Evolutionary conservation across 2,888 invertebrate genomes (phyloP).

Genomic region (Linnaemya tessellans): DNA sequence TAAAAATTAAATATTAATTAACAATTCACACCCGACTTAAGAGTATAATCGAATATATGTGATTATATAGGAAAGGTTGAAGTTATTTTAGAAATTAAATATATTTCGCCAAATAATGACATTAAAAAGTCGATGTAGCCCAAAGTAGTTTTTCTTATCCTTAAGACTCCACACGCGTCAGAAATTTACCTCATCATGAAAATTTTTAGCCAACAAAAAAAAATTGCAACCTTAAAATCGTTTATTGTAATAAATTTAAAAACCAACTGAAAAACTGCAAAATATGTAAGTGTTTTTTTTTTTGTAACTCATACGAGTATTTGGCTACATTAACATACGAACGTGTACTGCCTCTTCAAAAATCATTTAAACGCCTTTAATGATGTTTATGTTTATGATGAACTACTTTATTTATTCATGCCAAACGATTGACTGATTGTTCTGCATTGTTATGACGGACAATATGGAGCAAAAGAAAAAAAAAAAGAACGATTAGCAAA

Average conservation of each 20-base stretch:
- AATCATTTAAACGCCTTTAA: constrained; percentile 62
- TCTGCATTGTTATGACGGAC: constrained; percentile 33
- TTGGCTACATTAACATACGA: constrained; percentile 19
- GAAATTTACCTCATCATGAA: background rate
- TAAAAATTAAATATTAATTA: no score
- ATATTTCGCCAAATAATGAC: background rate
- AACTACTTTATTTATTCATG: constrained; percentile 58
- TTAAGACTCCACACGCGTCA: constrained; percentile 26
- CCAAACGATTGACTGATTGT: constrained; percentile 50
- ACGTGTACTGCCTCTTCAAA: constrained; percentile 8
- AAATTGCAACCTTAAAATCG: background rate
- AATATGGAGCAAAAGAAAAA: constrained; percentile 18
- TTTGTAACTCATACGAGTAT: background rate
- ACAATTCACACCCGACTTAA: no score
- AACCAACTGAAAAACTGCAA: background rate
- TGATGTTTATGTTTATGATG: constrained; percentile 47
- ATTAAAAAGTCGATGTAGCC: constrained; percentile 8
- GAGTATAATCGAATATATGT: no score
- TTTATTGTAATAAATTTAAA: constrained; percentile 7
- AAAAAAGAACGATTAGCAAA: constrained; percentile 32
- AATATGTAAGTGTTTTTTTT: constrained; percentile 4
- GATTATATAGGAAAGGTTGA: no score
- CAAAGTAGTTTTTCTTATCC: background rate
- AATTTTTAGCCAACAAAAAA: background rate
- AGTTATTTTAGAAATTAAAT: no score